Evolutionary conservation across 2,797 vertebrate species (phyloP).

Genomic region (Sebastes goodei): DNA sequence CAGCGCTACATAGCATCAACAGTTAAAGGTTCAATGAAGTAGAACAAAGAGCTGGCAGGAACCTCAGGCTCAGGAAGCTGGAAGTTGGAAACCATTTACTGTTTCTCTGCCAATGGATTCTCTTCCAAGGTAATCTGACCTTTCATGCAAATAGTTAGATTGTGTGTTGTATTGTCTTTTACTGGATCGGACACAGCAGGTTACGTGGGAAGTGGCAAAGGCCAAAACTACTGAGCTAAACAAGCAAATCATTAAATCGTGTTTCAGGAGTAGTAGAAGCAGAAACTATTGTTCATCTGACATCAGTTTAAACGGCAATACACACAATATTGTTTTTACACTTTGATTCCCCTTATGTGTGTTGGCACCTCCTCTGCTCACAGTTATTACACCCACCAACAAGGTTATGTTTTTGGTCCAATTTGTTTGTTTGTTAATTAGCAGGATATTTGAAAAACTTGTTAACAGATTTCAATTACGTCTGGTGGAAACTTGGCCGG

Average conservation of each 20-base stretch:
- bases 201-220: background rate
- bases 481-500: background rate
- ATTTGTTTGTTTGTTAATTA: slow-evolving; percentile 1
- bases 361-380: background rate
- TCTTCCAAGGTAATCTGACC: background rate
- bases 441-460: background rate
- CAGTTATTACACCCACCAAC: background rate
- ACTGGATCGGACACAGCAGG: background rate
- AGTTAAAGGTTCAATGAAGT: slow-evolving; percentile 21
- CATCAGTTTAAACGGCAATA: background rate
- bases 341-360: background rate
- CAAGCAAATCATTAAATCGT: background rate
- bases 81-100: background rate
- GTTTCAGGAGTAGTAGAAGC: background rate
- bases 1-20: background rate
- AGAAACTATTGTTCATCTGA: background rate
- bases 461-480: slow-evolving; percentile 2
- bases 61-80: background rate
- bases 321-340: background rate
- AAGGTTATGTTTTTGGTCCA: background rate
- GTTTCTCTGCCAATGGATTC: background rate
- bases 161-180: background rate
- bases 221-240: background rate
- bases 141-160: background rate
- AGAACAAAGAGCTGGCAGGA: slow-evolving; percentile 27